Evolutionary conservation across 2,797 vertebrate species (phyloP).

Genomic region (Microchirus variegatus): DNA sequence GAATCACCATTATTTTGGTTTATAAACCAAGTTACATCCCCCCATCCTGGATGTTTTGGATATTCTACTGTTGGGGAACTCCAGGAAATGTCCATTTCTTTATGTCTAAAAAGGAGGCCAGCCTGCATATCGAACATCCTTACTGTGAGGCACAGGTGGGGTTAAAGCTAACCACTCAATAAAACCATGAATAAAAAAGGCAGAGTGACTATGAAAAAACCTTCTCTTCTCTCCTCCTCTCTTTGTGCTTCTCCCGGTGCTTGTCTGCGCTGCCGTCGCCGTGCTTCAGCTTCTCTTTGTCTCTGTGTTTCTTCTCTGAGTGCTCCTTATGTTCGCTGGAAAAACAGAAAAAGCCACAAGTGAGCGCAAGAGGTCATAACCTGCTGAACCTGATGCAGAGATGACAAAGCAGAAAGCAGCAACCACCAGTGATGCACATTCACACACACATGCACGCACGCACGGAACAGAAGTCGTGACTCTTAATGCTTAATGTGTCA

Average conservation of each 20-base stretch:
- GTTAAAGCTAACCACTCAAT: too few species aligned
- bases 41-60: too few species aligned
- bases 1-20: too few species aligned
- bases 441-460: not conserved
- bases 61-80: too few species aligned
- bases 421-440: not conserved
- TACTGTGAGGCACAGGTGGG: too few species aligned
- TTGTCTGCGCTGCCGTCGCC: constrained; percentile 92
- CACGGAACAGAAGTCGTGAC: constrained; percentile 4
- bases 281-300: constrained; percentile 89
- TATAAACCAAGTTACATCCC: too few species aligned
- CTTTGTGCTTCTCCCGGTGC: constrained; percentile 87
- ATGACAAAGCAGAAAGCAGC: not conserved
- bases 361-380: not conserved
- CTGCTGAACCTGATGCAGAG: too few species aligned
- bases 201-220: constrained; percentile 60
- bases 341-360: constrained; percentile 15
- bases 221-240: constrained; percentile 94
- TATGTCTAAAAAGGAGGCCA: too few species aligned
- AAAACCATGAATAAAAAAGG: not conserved
- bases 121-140: too few species aligned
- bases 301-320: constrained; percentile 92
- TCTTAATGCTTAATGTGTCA: not conserved
- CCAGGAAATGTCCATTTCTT: too few species aligned
- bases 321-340: constrained; percentile 89